These are phyloP conservation scores for Yoshiicerus persimilis DNA, from an alignment of 1,140 invertebrate species.

Conservation along the genomic window DNA sequence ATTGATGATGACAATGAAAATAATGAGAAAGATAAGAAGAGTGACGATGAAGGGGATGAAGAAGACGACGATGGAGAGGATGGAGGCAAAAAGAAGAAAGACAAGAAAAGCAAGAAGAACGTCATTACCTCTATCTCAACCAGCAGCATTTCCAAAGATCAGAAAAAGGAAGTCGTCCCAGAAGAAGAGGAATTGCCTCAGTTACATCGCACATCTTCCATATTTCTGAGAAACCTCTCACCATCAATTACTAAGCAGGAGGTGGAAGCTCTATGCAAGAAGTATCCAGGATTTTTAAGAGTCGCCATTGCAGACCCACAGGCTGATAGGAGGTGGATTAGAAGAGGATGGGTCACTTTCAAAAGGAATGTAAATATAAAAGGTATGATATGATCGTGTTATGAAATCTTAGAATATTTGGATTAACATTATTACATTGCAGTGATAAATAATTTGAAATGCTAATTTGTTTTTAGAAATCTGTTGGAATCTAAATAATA, in stretches of 20 bases:
- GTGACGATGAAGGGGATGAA: constrained; percentile 28
- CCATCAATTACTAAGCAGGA: constrained; percentile 95
- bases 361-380: constrained; percentile 96
- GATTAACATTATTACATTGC: too few relatives aligned
- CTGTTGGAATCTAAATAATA: constrained; percentile 98
- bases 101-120: background rate
- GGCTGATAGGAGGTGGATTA: constrained; percentile 90
- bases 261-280: constrained; percentile 94
- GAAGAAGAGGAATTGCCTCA: constrained; percentile 53
- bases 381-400: constrained; percentile 38
- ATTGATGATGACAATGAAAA: constrained; percentile 49
- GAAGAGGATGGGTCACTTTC: constrained; percentile 98
- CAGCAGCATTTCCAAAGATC: background rate
- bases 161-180: background rate
- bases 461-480: constrained; percentile 67
- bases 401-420: background rate
- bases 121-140: background rate
- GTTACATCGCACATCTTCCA: constrained; percentile 91
- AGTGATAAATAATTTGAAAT: background rate
- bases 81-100: background rate
- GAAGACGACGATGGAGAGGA: background rate
- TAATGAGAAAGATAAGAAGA: constrained; percentile 53
- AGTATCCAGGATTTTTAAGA: constrained; percentile 92
- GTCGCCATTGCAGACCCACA: constrained; percentile 96
- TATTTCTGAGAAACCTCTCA: constrained; percentile 93